phyloP scores from a whole-genome alignment of 2,888 invertebrate species.

The Erebia epiphron region DNA sequence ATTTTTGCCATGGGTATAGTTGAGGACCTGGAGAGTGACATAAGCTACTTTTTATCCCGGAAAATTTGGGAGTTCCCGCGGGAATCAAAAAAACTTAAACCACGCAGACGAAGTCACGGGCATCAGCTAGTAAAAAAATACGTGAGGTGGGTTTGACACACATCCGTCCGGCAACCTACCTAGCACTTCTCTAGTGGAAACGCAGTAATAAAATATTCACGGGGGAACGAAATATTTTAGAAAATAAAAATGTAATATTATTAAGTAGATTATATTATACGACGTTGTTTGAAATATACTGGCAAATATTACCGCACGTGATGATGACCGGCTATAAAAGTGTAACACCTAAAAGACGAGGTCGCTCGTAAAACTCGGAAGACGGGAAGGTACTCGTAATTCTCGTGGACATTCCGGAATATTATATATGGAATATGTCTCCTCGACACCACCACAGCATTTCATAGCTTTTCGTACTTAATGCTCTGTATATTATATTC shows the following conservation, averaged over 20 bases:
- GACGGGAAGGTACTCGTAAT: constrained; percentile 40
- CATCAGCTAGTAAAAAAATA: too few relatives aligned
- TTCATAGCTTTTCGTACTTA: not conserved
- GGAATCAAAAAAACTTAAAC: too few relatives aligned
- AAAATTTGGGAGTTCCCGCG: too few relatives aligned
- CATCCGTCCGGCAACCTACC: too few relatives aligned
- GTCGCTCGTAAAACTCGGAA: constrained; percentile 56
- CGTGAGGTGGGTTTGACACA: too few relatives aligned
- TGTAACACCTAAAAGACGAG: constrained; percentile 53
- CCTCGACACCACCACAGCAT: not conserved
- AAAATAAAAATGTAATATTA: not conserved
- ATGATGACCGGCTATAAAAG: constrained; percentile 63
- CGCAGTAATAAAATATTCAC: too few relatives aligned
- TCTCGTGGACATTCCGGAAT: constrained; percentile 48
- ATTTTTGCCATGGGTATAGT: too few relatives aligned
- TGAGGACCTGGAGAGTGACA: too few relatives aligned
- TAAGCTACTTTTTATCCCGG: too few relatives aligned
- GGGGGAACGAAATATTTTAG: too few relatives aligned
- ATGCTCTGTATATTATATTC: not conserved
- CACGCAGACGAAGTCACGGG: too few relatives aligned
- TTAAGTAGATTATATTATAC: constrained; percentile 8
- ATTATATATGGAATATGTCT: constrained; percentile 19
- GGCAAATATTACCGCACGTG: constrained; percentile 51
- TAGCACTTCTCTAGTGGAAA: too few relatives aligned
- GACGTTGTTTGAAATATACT: constrained; percentile 54